Evolutionary conservation across 2,888 invertebrate species (phyloP).

Genomic region (Chelonus formosanus): DNA sequence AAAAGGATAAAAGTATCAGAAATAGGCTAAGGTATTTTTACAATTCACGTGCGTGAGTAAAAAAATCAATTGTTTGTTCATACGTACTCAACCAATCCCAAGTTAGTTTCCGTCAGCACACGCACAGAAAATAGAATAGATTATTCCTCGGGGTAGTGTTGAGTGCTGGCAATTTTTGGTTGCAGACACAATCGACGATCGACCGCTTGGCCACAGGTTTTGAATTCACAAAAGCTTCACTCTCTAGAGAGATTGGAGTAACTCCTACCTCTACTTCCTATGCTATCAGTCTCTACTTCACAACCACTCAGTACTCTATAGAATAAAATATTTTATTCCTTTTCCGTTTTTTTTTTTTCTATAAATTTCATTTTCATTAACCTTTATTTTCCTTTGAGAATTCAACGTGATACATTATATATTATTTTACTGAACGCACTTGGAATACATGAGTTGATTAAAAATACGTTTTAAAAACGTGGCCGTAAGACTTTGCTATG

Average conservation of each 20-base stretch:
- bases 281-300: slow-evolving; percentile 10
- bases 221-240: slow-evolving; percentile 18
- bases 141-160: slow-evolving; percentile 41
- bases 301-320: slow-evolving; percentile 17
- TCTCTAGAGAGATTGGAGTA: slow-evolving; percentile 38
- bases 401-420: slow-evolving; percentile 14
- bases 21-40: too few relatives aligned
- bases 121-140: slow-evolving; percentile 40
- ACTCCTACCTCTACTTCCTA: slow-evolving; percentile 11
- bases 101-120: slow-evolving; percentile 8
- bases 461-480: slow-evolving; percentile 23
- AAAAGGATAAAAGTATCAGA: too few relatives aligned
- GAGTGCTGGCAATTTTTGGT: slow-evolving; percentile 36
- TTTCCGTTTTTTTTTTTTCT: slow-evolving; percentile 18
- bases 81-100: slow-evolving; percentile 1
- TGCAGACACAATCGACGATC: slow-evolving; percentile 34
- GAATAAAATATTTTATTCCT: slow-evolving; percentile 2
- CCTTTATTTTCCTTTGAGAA: slow-evolving; percentile 16
- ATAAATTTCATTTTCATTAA: slow-evolving; percentile 29
- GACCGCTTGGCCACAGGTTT: slow-evolving; percentile 22
- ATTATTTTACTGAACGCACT: slow-evolving; percentile 16
- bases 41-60: too few relatives aligned
- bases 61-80: neutral
- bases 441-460: slow-evolving; percentile 30
- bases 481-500: slow-evolving; percentile 20